These are phyloP conservation scores for Cotesia glomerata DNA, from an alignment of 1,140 invertebrate species.

Conservation along the genomic window DNA sequence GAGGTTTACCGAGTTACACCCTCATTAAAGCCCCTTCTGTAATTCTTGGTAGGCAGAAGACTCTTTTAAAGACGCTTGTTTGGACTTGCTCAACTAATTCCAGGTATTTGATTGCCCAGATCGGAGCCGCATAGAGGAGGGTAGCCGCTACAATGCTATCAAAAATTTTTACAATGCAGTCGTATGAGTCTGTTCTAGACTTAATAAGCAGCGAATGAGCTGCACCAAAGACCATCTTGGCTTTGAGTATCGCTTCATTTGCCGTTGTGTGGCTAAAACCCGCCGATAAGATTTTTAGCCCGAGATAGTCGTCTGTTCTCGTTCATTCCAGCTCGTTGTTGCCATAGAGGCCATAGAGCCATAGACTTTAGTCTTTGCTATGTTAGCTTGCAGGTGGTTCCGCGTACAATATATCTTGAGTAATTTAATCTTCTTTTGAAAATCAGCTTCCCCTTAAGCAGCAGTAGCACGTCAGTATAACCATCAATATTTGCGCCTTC, in stretches of 20 bases:
- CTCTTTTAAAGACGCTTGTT: too few relatives aligned
- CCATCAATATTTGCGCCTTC: conserved; percentile 9
- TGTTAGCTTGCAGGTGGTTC: neutral
- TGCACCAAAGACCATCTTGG: neutral
- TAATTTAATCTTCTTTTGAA: conserved; percentile 16
- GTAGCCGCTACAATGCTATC: conserved; percentile 14
- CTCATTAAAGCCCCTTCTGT: too few relatives aligned
- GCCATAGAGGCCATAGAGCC: conserved; percentile 2
- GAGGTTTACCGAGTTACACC: too few relatives aligned
- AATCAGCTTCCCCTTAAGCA: conserved; percentile 28
- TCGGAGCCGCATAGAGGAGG: conserved; percentile 13
- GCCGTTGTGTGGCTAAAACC: too few relatives aligned
- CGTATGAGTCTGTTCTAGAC: neutral
- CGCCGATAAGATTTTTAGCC: too few relatives aligned
- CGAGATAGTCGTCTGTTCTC: too few relatives aligned
- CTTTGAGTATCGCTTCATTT: conserved; percentile 2
- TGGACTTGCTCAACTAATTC: too few relatives aligned
- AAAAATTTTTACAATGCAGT: conserved; percentile 6
- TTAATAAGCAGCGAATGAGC: neutral
- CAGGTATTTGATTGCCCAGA: neutral
- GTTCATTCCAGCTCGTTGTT: too few relatives aligned
- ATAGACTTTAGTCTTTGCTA: conserved; percentile 2
- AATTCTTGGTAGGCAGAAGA: too few relatives aligned
- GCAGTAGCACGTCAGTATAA: neutral
- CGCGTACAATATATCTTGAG: conserved; percentile 23